These are phyloP conservation scores for Melolontha melolontha DNA, from an alignment of 2,888 invertebrate species.

Conservation along the genomic window DNA sequence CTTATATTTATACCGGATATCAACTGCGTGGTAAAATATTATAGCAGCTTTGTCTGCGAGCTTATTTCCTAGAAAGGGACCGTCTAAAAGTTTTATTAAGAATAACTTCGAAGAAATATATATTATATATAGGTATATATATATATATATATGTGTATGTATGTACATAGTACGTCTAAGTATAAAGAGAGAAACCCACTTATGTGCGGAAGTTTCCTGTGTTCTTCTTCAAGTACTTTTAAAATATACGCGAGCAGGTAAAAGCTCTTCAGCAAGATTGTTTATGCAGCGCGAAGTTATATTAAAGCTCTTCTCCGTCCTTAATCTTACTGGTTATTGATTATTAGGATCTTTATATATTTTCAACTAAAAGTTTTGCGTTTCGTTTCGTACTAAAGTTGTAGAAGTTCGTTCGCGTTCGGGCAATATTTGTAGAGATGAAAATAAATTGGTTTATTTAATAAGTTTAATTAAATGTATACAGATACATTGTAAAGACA, in stretches of 20 bases:
- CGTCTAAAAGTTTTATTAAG: constrained; percentile 57
- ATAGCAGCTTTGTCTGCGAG: constrained; percentile 50
- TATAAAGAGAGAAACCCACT: constrained; percentile 50
- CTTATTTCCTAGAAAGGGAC: constrained; percentile 53
- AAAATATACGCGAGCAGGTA: constrained; percentile 44
- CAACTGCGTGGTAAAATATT: constrained; percentile 56
- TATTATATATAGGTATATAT: constrained; percentile 34
- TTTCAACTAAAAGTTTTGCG: constrained; percentile 24
- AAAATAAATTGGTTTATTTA: constrained; percentile 28
- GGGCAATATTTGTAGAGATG: constrained; percentile 26
- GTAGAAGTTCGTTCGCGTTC: constrained; percentile 6
- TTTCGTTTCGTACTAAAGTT: constrained; percentile 7
- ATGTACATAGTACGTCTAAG: background rate
- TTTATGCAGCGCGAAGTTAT: constrained; percentile 40
- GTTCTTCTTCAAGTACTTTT: constrained; percentile 48
- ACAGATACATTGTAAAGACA: background rate
- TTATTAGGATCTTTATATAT: constrained; percentile 35
- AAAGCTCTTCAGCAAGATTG: constrained; percentile 38
- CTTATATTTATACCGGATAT: constrained; percentile 51
- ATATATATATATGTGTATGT: constrained; percentile 33
- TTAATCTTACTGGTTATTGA: constrained; percentile 38
- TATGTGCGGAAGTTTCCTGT: constrained; percentile 54
- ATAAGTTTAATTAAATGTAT: constrained; percentile 25
- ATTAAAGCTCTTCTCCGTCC: constrained; percentile 34
- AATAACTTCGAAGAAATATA: constrained; percentile 55